These are phyloP conservation scores for Hylia prasina DNA, from an alignment of 2,113 vertebrate genomes.

Conservation along the genomic window DNA sequence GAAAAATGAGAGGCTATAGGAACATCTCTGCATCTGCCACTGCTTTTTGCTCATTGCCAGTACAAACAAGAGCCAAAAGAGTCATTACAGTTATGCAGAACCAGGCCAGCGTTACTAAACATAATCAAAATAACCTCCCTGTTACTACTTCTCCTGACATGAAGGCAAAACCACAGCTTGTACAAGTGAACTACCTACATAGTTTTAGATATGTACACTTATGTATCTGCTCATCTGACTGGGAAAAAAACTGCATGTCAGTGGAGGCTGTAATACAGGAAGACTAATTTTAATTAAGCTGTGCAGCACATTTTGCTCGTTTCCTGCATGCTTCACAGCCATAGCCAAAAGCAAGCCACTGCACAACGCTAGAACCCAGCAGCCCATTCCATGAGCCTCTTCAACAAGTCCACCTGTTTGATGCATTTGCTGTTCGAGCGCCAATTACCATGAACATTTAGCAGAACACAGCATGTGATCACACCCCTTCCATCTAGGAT, in stretches of 20 bases:
- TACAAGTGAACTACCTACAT: background rate
- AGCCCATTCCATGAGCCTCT: background rate
- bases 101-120: background rate
- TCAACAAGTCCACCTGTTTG: background rate
- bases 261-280: background rate
- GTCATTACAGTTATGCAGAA: background rate
- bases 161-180: background rate
- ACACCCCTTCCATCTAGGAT: background rate
- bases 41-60: background rate
- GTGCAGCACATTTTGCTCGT: background rate
- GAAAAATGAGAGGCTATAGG: background rate
- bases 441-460: background rate
- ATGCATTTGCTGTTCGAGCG: background rate
- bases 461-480: background rate
- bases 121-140: background rate
- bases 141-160: background rate
- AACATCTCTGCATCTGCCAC: background rate
- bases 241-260: background rate
- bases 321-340: background rate
- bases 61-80: background rate
- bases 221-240: background rate
- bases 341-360: background rate
- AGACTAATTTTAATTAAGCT: background rate
- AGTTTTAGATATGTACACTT: fast-evolving
- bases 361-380: background rate